Evolutionary conservation across 2,888 invertebrate species (phyloP).

Genomic region (Nomada ferruginata): DNA sequence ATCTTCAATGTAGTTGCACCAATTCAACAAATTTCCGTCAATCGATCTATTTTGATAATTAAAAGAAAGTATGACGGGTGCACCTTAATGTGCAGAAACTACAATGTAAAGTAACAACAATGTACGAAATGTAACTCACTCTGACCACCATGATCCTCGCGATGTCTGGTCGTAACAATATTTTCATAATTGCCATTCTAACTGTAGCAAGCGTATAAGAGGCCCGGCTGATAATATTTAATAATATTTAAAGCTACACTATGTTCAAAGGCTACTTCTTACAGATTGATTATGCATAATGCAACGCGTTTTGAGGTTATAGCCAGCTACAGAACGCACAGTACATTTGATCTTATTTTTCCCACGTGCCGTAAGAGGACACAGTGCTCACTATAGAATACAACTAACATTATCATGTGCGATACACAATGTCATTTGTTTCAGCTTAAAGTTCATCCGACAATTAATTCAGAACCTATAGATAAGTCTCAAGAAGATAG

Average conservation of each 20-base stretch:
- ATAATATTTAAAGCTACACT: slow-evolving; percentile 66
- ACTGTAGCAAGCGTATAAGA: slow-evolving; percentile 13
- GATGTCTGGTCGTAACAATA: slow-evolving; percentile 77
- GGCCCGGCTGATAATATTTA: slow-evolving; percentile 40
- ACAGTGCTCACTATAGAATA: slow-evolving; percentile 33
- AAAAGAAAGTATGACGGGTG: slow-evolving; percentile 42
- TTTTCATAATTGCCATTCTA: slow-evolving; percentile 78
- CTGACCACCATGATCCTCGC: slow-evolving; percentile 75
- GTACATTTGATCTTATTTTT: slow-evolving; percentile 57
- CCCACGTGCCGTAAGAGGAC: slow-evolving; percentile 71
- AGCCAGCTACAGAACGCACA: slow-evolving; percentile 55
- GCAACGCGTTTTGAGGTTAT: slow-evolving; percentile 65
- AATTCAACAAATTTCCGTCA: slow-evolving; percentile 18
- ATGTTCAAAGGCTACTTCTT: slow-evolving; percentile 51
- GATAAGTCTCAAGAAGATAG: background rate
- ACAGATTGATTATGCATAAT: slow-evolving; percentile 64
- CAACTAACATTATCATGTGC: slow-evolving; percentile 24
- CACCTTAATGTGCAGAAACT: slow-evolving; percentile 43
- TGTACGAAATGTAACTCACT: slow-evolving; percentile 74
- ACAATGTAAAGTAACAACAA: slow-evolving; percentile 44
- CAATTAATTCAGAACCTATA: background rate
- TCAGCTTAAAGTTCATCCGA: background rate
- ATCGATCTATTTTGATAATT: slow-evolving; percentile 39
- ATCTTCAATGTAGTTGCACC: background rate
- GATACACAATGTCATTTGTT: slow-evolving; percentile 1